Percentiles rank a stretch among this genome's conserved stretches.
Evolutionary conservation across 92 coral and sea anemone genomes (phyloP).

Genomic region (Epizoanthus illoricatus): DNA sequence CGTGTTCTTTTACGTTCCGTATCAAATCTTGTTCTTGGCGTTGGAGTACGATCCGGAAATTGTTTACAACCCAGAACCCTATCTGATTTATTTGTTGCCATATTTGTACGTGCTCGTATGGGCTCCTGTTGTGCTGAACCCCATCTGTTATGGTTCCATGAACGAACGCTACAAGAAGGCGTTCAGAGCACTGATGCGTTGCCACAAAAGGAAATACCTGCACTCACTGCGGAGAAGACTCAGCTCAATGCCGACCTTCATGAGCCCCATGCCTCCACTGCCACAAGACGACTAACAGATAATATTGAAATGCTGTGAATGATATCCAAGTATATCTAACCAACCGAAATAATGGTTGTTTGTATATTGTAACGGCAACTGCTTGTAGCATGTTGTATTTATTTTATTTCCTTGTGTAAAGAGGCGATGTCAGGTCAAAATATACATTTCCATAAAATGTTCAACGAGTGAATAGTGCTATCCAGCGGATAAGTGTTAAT

Average conservation of each 20-base stretch:
- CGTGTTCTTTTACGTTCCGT: constrained; percentile 73
- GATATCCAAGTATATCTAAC: no score
- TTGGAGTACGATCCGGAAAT: constrained; percentile 29
- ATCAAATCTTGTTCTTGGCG: constrained; percentile 59
- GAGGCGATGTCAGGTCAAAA: no score
- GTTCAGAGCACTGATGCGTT: constrained; percentile 47
- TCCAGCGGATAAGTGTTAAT: no score
- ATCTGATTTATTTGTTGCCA: constrained; percentile 22
- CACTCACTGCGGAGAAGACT: background rate
- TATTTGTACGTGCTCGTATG: constrained; percentile 68
- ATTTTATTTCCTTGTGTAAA: no score
- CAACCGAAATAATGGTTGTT: no score
- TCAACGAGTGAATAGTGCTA: no score
- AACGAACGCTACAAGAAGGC: constrained; percentile 78
- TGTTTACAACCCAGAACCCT: background rate
- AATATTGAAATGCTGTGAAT: no score
- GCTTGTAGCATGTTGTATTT: no score
- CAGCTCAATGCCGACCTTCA: constrained; percentile 16
- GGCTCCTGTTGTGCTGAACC: constrained; percentile 76
- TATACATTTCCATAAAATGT: no score
- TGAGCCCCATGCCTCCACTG: constrained; percentile 2
- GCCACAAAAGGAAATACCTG: background rate
- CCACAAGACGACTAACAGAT: background rate
- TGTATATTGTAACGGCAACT: no score
- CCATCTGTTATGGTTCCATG: constrained; percentile 75